phyloP scores from a whole-genome alignment of 1,140 invertebrate species.

The Macrotrachela quadricornifera region DNA sequence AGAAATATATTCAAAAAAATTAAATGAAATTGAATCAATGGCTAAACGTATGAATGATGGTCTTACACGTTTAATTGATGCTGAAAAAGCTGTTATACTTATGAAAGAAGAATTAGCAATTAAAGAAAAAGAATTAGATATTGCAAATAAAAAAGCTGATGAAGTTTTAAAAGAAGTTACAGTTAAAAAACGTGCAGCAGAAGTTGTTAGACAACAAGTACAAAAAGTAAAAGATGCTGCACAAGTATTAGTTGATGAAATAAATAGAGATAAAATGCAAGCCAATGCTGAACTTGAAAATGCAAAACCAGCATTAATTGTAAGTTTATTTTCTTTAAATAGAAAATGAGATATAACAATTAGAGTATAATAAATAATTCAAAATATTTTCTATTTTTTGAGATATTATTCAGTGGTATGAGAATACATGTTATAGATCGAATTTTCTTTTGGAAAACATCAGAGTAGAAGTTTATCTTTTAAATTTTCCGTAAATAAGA shows the following conservation, averaged over 20 bases:
- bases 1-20: constrained; percentile 66
- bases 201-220: constrained; percentile 73
- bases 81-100: constrained; percentile 65
- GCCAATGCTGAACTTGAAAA: constrained; percentile 73
- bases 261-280: constrained; percentile 65
- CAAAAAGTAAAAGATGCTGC: constrained; percentile 68
- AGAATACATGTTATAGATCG: no score
- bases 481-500: no score
- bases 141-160: constrained; percentile 67
- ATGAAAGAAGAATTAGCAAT: constrained; percentile 70
- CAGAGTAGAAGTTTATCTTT: no score
- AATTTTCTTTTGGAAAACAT: no score
- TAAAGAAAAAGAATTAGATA: constrained; percentile 72
- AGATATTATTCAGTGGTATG: no score
- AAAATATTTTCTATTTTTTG: no score
- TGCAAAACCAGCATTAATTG: constrained; percentile 62
- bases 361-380: no score
- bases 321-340: no score
- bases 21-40: constrained; percentile 63
- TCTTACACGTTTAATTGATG: constrained; percentile 72
- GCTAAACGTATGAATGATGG: constrained; percentile 67
- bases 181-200: constrained; percentile 45
- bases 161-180: constrained; percentile 32
- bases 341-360: no score
- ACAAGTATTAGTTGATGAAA: constrained; percentile 62